phyloP scores from a whole-genome alignment of 2,797 vertebrate species.

The Tapera naevia region DNA sequence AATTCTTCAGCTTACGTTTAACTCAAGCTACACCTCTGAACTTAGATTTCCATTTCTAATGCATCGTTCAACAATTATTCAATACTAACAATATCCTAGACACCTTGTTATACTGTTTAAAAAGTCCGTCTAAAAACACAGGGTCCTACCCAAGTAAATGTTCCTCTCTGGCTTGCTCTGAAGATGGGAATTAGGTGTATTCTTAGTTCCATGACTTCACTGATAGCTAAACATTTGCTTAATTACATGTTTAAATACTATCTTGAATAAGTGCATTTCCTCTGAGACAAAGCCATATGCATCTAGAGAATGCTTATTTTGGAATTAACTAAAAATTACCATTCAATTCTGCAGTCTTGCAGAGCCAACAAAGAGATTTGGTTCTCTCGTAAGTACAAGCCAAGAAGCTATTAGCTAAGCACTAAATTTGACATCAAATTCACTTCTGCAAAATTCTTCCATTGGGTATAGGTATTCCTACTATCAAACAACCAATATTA shows the following conservation, averaged over 20 bases:
- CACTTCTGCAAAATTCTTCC: neutral
- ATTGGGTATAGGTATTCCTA: neutral
- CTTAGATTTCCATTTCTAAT: neutral
- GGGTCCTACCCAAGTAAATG: neutral
- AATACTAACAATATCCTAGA: neutral
- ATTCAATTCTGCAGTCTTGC: neutral
- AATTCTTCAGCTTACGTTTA: neutral
- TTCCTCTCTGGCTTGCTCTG: neutral
- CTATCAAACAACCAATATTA: neutral
- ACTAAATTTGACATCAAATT: neutral
- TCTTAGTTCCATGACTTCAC: conserved; percentile 7
- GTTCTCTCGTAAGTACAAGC: neutral
- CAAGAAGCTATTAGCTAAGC: neutral
- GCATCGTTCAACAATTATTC: neutral
- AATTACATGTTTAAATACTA: neutral
- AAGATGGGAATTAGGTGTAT: neutral
- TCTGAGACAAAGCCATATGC: neutral
- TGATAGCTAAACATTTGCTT: neutral
- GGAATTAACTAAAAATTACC: conserved; percentile 21
- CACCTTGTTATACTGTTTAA: neutral
- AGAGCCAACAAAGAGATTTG: neutral
- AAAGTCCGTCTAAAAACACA: neutral
- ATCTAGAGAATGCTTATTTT: conserved; percentile 15
- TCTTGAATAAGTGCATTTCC: neutral
- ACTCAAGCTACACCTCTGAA: neutral